Evolutionary conservation across 2,113 vertebrate genomes (phyloP).

Genomic region (Crocuta crocuta): DNA sequence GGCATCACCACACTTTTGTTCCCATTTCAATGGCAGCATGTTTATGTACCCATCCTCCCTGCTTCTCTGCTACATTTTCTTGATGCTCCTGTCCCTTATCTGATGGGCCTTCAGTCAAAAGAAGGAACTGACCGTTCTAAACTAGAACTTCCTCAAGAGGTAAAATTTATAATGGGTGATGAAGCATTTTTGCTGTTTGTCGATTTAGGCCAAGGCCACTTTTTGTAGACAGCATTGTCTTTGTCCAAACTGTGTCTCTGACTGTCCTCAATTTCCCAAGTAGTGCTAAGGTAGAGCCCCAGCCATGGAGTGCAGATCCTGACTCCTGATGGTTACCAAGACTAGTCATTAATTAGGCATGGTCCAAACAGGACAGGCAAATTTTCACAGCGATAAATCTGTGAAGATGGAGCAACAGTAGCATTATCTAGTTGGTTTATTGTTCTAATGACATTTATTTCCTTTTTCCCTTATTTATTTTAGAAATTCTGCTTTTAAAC

Average conservation of each 20-base stretch:
- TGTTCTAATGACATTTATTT: constrained; percentile 9
- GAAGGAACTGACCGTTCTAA: constrained; percentile 95
- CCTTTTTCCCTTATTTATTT: not conserved
- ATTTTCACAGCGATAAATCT: not conserved
- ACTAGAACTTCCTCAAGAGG: constrained; percentile 98
- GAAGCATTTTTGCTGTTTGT: constrained; percentile 48
- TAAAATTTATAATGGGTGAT: constrained; percentile 78
- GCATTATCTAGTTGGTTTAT: not conserved
- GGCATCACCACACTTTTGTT: constrained; percentile 95
- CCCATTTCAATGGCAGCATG: constrained; percentile 99
- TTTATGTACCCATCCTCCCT: constrained; percentile 97
- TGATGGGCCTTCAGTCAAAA: constrained; percentile 97
- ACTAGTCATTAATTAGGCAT: not conserved
- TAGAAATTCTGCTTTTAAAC: constrained; percentile 52
- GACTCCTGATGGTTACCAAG: not conserved
- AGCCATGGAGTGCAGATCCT: not conserved
- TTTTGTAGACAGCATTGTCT: not conserved
- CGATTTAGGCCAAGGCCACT: not conserved
- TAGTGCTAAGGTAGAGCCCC: not conserved
- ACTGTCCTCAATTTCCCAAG: not conserved
- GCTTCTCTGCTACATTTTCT: constrained; percentile 96
- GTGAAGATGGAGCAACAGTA: not conserved
- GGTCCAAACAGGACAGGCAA: not conserved
- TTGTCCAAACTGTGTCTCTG: not conserved
- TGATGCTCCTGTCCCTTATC: constrained; percentile 96